These are phyloP conservation scores for Tiphia femorata DNA, from an alignment of 2,888 invertebrate species.

Conservation along the genomic window DNA sequence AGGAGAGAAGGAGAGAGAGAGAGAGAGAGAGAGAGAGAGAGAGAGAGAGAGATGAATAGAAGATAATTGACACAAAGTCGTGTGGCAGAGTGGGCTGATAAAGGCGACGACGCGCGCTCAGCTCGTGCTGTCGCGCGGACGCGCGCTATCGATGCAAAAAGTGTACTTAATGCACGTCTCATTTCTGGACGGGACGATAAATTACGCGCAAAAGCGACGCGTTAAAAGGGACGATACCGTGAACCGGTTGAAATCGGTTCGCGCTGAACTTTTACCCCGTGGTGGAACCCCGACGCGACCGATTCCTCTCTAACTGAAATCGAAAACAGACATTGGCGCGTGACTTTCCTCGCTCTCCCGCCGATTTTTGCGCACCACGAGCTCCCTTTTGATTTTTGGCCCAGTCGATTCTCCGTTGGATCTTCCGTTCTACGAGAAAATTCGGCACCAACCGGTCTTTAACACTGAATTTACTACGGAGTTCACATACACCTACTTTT, in stretches of 20 bases:
- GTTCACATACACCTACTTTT: too few species aligned
- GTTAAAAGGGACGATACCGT: conserved; percentile 14
- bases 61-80: conserved; percentile 24
- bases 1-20: background rate
- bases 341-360: too few species aligned
- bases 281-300: conserved; percentile 1
- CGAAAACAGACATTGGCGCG: too few species aligned
- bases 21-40: background rate
- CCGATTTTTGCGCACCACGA: too few species aligned
- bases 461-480: too few species aligned
- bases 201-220: conserved; percentile 18
- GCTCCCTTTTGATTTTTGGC: too few species aligned
- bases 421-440: too few species aligned
- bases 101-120: conserved; percentile 40
- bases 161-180: conserved; percentile 30
- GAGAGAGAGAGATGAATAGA: background rate
- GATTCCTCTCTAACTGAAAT: too few species aligned
- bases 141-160: conserved; percentile 31
- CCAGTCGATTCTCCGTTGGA: too few species aligned
- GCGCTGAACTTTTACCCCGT: conserved; percentile 47
- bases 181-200: conserved; percentile 24
- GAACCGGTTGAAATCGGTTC: conserved; percentile 34
- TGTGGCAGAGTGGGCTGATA: conserved; percentile 43
- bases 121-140: conserved; percentile 39
- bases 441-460: too few species aligned